Evolutionary conservation across 1,140 invertebrate genomes (phyloP).

Genomic region (Fopius arisanus): DNA sequence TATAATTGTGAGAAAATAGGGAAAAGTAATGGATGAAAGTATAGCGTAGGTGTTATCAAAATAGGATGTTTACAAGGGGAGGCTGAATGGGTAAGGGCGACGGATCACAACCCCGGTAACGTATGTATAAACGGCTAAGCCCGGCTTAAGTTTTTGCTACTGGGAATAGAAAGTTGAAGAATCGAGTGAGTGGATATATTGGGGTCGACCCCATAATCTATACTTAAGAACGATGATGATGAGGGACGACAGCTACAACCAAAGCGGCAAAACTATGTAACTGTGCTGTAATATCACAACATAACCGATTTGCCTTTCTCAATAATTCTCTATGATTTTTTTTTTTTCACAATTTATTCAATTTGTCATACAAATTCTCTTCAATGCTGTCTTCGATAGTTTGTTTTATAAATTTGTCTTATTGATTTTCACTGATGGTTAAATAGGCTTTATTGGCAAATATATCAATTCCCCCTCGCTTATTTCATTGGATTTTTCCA

Average conservation of each 20-base stretch:
- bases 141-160: slow-evolving; percentile 36
- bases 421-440: too few relatives aligned
- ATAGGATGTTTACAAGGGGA: slow-evolving; percentile 26
- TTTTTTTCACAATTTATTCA: too few relatives aligned
- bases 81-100: neutral
- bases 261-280: slow-evolving; percentile 46
- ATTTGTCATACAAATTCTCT: too few relatives aligned
- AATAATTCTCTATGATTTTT: too few relatives aligned
- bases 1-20: too few relatives aligned
- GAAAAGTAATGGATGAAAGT: neutral
- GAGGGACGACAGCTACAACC: slow-evolving; percentile 59
- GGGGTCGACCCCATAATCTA: neutral
- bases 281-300: neutral
- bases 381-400: too few relatives aligned
- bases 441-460: neutral
- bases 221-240: slow-evolving; percentile 49
- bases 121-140: slow-evolving; percentile 46
- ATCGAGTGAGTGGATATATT: slow-evolving; percentile 13
- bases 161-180: slow-evolving; percentile 46
- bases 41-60: slow-evolving; percentile 19
- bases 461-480: neutral
- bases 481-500: slow-evolving; percentile 47
- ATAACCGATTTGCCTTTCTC: too few relatives aligned
- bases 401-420: too few relatives aligned
- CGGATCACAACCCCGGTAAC: slow-evolving; percentile 4